Evolutionary conservation across 2,888 invertebrate species (phyloP), one percentile per base, ranked within the genome.

Genomic region (Agelastica alni): DNA sequence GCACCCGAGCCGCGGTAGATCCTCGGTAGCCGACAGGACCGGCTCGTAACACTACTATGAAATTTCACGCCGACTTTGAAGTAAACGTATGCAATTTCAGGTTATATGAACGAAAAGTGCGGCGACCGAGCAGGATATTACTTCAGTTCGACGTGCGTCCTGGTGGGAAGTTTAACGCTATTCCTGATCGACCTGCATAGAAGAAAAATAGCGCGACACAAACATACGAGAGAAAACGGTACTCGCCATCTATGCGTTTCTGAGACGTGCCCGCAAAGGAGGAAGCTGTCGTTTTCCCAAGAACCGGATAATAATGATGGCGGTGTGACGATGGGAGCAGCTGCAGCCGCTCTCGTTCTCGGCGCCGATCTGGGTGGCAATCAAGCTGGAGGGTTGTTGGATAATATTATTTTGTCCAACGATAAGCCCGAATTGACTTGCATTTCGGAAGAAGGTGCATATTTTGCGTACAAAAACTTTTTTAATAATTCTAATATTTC

Each of bases 151-250:
- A 85, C 88, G 4, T 89, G 89, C 73, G 87, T 88, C 12, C 80
- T 91, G 54, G 81, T 89, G 43, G 91, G 91, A 12, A 88, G 89
- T 57, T 78, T 89, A 62, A 84, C 88, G 6, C 81, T 91, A 57
- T 91, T 91, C 78, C 85, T 91, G 70, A 90, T 91, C 62, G 91
- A 91, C 76, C 79, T 91, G 56, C 89, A 91, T 72, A 80, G 87
- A 62, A 80, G 89, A 61, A 87, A 85, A 68, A 83, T 88, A 63
- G 83, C 86, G 20, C 75, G 81, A 28, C 86, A 88, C 68, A 88
- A 88, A 77, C 88, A 88, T 77, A 85, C 85, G 18, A 69, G 78
- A 58, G 80, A 80, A 47, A 83, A 83, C 65, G 83, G 83, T 32
- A 81, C 80, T 4, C 77, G 78, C 30, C 82, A 83, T 60, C 70